Evolutionary conservation across 2,888 invertebrate genomes (phyloP).

Genomic region (Chironomus riparius): DNA sequence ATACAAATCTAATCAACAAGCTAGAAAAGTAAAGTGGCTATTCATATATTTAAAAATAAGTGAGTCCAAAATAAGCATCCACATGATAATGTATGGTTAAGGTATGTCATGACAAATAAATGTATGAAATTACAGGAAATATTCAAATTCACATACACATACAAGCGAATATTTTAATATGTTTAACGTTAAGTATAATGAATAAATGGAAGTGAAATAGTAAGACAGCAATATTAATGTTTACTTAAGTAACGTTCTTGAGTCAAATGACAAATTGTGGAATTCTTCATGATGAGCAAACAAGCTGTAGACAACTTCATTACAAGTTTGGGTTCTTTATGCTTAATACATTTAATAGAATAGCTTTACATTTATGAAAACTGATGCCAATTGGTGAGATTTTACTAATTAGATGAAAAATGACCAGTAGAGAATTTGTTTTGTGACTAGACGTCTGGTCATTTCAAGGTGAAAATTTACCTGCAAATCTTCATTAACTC

Average conservation of each 20-base stretch:
- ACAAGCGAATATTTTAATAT: too few species aligned
- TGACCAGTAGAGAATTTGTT: background rate
- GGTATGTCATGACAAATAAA: background rate
- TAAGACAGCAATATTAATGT: background rate
- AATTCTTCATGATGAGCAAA: background rate
- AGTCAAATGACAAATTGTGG: constrained; percentile 10
- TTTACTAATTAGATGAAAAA: background rate
- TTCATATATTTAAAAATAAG: too few species aligned
- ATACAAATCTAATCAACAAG: too few species aligned
- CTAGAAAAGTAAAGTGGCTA: too few species aligned
- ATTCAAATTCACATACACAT: background rate
- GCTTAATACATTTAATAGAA: background rate
- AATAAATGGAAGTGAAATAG: background rate
- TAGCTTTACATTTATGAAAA: too few species aligned
- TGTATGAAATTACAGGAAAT: background rate
- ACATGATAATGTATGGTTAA: too few species aligned
- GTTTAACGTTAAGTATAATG: too few species aligned
- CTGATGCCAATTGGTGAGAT: background rate
- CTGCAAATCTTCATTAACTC: background rate
- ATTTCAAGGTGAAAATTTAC: background rate
- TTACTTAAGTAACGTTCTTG: constrained; percentile 10
- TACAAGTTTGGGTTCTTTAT: background rate
- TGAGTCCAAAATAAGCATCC: too few species aligned
- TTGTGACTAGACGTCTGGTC: constrained; percentile 17
- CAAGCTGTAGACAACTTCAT: background rate